Base-by-base conservation (phyloP, 2,797 vertebrate species). In the Diglossa cyanea region DNA sequence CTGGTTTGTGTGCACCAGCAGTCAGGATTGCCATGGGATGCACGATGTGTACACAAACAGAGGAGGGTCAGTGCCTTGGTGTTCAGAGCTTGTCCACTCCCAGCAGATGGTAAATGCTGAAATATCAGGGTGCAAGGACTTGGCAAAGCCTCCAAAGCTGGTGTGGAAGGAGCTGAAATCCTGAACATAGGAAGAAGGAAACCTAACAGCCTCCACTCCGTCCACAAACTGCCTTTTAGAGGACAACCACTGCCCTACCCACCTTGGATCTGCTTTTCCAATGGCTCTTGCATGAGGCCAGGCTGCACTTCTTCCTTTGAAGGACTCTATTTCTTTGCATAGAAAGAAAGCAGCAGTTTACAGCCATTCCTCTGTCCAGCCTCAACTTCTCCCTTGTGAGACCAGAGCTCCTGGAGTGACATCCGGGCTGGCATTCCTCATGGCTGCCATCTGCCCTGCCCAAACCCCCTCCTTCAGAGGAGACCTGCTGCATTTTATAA, bases 1-100 rank as follows among this genome's bases (percentile, higher is more conserved):
- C 21, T 37, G 57, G 1, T 26, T 5, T 7, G 23, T 20, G 30
- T 39, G 53, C 40, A 9, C 16, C 1, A 2, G 40, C 33, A 8
- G 40, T 15, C 9, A 9, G 77, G 23, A 23, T 40, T 57, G 60
- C 73, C 26, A 2, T 0, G 33, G 76, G 37, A 11, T 30, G 54
- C 2, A 3, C 0, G 1, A 9, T 39, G 42, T 23, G 16, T 4
- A 11, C 48, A 23, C 0, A 1, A 33, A 25, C 47, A 83, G 44
- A 54, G 33, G 23, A 45, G 17, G 68, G 9, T 19, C 76, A 26
- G 6, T 18, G 51, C 65, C 35, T 37, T 2, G 7, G 20, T 73
- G 40, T 33, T 89, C 37, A 5, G 6, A 67, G 53, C 61, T 62
- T 51, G 24, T 9, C 13, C 21, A 13, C 20, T n/a, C 48, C 47